phyloP scores from a whole-genome alignment of 2,113 vertebrate species.

The Sisor rabdophorus region DNA sequence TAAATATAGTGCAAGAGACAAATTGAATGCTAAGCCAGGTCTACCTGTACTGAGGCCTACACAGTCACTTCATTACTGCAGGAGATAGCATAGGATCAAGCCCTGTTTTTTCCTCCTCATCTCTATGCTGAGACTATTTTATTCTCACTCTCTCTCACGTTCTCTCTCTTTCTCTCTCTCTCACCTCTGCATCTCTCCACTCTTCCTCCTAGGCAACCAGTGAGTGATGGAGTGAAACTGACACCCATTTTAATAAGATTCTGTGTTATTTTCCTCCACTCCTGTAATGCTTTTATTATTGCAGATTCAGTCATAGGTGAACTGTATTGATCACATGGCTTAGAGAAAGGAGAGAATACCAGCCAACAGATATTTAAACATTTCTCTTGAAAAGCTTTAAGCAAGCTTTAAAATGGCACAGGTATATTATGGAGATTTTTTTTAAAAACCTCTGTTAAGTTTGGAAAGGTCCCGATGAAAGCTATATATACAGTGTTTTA shows the following conservation, averaged over 20 bases:
- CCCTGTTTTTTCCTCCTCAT: slow-evolving; percentile 27
- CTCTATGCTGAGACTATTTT: slow-evolving; percentile 26
- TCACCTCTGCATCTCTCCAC: slow-evolving; percentile 1
- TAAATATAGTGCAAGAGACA: slow-evolving; percentile 52
- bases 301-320: slow-evolving; percentile 68
- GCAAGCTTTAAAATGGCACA: background rate
- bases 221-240: slow-evolving; percentile 57
- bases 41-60: slow-evolving; percentile 41
- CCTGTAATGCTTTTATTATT: slow-evolving; percentile 75
- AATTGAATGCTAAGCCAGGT: slow-evolving; percentile 63
- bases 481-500: background rate
- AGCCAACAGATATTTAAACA: background rate
- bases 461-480: background rate
- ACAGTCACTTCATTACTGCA: slow-evolving; percentile 53
- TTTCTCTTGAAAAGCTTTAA: slow-evolving; percentile 3
- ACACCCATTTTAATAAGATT: slow-evolving; percentile 68
- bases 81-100: slow-evolving; percentile 57
- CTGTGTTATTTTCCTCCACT: slow-evolving; percentile 58
- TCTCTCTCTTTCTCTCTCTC: slow-evolving; percentile 44
- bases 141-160: slow-evolving; percentile 40
- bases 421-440: background rate
- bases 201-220: slow-evolving; percentile 59
- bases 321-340: slow-evolving; percentile 68
- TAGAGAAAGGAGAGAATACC: slow-evolving; percentile 16
- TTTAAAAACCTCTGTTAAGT: background rate